Percentiles rank a stretch among this genome's conserved stretches.
These are phyloP conservation scores for Barbus barbus DNA, from an alignment of 2,113 vertebrate genomes.

Conservation along the genomic window DNA sequence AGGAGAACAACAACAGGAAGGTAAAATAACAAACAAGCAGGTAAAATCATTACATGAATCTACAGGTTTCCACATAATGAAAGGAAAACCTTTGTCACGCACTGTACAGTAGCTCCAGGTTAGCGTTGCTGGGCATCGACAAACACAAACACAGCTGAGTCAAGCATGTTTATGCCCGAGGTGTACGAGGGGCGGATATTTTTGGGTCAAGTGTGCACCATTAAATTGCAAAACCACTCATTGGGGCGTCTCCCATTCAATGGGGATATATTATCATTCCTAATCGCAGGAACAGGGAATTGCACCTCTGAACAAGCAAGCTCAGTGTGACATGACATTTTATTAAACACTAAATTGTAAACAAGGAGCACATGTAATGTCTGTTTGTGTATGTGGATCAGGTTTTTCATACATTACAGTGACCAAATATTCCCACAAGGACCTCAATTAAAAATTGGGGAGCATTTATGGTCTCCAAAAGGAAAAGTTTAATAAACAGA, in stretches of 20 bases:
- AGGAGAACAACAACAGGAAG: not conserved
- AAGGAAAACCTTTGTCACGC: not conserved
- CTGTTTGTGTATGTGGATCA: not conserved
- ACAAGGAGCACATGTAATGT: not conserved
- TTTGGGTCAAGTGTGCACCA: slow-evolving; percentile 24
- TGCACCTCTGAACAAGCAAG: not conserved
- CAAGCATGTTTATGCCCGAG: slow-evolving; percentile 16
- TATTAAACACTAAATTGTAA: not conserved
- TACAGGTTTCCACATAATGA: not conserved
- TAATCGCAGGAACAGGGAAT: slow-evolving; percentile 12
- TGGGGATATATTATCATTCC: not conserved
- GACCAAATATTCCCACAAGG: not conserved
- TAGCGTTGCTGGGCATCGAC: slow-evolving; percentile 20
- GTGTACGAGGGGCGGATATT: not conserved
- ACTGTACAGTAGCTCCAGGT: slow-evolving; percentile 6
- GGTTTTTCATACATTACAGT: not conserved
- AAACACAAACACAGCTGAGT: slow-evolving; percentile 11
- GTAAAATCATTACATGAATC: slow-evolving; percentile 16
- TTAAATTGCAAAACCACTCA: slow-evolving; percentile 19
- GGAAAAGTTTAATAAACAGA: not conserved
- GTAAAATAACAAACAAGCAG: not conserved
- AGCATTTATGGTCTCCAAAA: not conserved
- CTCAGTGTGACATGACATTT: not conserved
- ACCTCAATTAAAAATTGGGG: not conserved
- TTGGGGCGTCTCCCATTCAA: slow-evolving; percentile 27